Percentiles rank a stretch among this genome's conserved stretches.
Conservation (phyloP, 2,797 vertebrate genomes). For the Heterohyrax brucei region DNA sequence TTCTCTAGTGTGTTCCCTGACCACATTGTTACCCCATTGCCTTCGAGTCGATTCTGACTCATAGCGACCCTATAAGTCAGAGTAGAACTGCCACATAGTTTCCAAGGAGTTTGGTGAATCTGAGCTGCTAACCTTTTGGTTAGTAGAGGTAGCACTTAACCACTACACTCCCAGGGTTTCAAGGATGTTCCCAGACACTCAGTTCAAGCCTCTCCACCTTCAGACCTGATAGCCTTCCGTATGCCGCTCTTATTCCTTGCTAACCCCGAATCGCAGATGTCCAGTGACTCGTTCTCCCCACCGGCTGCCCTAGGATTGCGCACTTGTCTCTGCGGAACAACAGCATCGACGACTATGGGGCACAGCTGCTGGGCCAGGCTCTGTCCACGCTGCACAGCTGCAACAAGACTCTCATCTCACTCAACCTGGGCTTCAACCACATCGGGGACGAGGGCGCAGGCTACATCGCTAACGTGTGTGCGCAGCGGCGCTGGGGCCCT, state of each 20-base stretch:
- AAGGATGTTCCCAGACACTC: neutral
- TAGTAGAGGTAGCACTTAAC: too few relatives aligned
- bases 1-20: neutral
- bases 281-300: neutral
- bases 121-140: too few relatives aligned
- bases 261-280: neutral
- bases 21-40: too few relatives aligned
- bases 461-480: conserved; percentile 93
- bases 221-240: neutral
- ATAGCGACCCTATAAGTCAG: too few relatives aligned
- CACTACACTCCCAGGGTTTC: too few relatives aligned
- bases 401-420: conserved; percentile 92
- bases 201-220: neutral
- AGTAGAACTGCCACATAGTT: too few relatives aligned
- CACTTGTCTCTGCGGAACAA: conserved; percentile 94
- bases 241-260: too few relatives aligned
- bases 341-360: conserved; percentile 91
- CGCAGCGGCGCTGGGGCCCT: rapidly evolving
- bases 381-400: conserved; percentile 90
- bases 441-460: conserved; percentile 93
- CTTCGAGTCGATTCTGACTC: too few relatives aligned
- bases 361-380: conserved; percentile 92
- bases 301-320: conserved; percentile 88
- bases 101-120: too few relatives aligned
- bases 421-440: conserved; percentile 94